Evolutionary conservation across 2,113 vertebrate species (phyloP).

Genomic region (Hippocampus guttulatus): DNA sequence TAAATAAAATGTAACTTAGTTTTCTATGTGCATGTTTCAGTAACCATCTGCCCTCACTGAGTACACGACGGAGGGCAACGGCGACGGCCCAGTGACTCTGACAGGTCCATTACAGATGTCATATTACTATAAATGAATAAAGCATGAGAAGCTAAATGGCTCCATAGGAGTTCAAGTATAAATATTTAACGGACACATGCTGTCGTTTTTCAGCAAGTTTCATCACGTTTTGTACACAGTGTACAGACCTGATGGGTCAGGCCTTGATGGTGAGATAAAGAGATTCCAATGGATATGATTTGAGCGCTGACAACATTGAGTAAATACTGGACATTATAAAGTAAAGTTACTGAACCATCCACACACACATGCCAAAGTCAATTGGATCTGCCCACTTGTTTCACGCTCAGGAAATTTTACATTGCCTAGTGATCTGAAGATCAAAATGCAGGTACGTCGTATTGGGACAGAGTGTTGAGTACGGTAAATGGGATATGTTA

Average conservation of each 20-base stretch:
- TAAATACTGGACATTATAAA: neutral
- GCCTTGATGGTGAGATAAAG: neutral
- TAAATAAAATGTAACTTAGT: neutral
- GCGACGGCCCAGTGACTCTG: neutral
- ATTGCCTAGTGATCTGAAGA: no score
- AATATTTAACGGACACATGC: conserved; percentile 4
- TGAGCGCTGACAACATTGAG: neutral
- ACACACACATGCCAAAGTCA: no score
- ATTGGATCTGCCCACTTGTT: no score
- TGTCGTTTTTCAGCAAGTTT: conserved; percentile 1
- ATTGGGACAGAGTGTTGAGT: no score
- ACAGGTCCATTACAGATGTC: conserved; percentile 12
- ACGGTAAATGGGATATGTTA: no score
- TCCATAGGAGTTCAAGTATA: conserved; percentile 11
- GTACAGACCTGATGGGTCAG: neutral
- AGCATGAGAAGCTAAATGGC: conserved; percentile 9
- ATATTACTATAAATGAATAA: conserved; percentile 10
- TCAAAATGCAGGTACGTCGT: no score
- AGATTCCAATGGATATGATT: neutral
- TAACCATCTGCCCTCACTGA: neutral
- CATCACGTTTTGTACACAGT: neutral
- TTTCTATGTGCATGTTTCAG: neutral
- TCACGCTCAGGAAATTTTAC: no score
- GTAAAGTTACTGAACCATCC: neutral
- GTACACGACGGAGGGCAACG: neutral